Base-by-base conservation (phyloP, 2,113 vertebrate genomes). In the Zeus faber region DNA sequence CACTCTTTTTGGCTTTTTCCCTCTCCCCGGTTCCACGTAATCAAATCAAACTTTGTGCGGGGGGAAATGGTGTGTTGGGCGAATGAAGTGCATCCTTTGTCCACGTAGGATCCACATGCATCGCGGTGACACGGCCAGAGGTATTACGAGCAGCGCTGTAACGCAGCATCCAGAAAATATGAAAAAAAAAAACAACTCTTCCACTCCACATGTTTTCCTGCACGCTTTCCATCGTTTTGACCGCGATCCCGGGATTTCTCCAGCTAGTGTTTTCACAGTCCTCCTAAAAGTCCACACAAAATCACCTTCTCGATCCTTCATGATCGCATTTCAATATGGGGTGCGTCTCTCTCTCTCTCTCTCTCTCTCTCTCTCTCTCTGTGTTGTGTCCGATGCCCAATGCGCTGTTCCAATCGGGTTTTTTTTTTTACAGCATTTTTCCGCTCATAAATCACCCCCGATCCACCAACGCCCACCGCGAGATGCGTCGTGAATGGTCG, bases 221-320 rank as follows among this genome's bases (percentile, higher is more conserved):
- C 31, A 67, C 69, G 31, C 54, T 54, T 44, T 53, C 10, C 23
- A 63, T 74, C 40, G 44, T n/a, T 45, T 62, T 59, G 37, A 14
- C 59, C 60, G 29, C 60, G 52, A 54, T 59, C 51, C 1, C 8
- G 56, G 37, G 51, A 47, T 22, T 65, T 67, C 50, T 47, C 46
- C 49, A 51, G 26, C 39, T 41, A 9, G 24, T 23, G 31, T 44
- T 62, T 61, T 66, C 43, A 71, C 26, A 40, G 51, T 1, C 0
- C 27, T 44, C 21, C 58, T 69, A 46, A 62, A 66, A 60, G 6
- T 65, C 22, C 49, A 21, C 45, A 18, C 50, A 49, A 53, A 62
- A 47, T n/a, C n/a, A 24, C 17, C 35, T 54, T 67, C 57, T 61
- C 40, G 33, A 33, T 67, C 29, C 21, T 35, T 39, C 40, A 4